Conservation (phyloP, 2,888 invertebrate genomes). For the Phyto melanocephala region DNA sequence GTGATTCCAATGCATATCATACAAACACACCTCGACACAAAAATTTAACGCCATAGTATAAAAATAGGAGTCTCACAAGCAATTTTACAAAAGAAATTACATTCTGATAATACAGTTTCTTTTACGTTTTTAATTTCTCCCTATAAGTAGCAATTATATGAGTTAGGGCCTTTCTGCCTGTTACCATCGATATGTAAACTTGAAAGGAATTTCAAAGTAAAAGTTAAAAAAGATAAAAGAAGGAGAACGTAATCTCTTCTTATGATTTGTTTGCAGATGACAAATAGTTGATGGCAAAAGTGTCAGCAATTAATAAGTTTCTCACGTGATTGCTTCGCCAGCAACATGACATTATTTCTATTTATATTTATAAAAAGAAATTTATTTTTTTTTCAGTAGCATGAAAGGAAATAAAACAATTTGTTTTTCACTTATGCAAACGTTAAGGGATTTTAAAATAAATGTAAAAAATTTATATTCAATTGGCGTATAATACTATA, state of each 20-base stretch:
- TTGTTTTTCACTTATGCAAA: not conserved
- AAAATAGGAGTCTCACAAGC: too few species aligned
- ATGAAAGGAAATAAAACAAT: conserved; percentile 13
- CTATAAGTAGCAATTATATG: too few species aligned
- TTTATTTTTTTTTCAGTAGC: not conserved
- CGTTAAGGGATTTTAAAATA: not conserved
- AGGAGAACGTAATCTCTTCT: not conserved
- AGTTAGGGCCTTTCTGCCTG: too few species aligned
- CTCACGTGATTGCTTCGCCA: conserved; percentile 49
- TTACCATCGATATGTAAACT: too few species aligned
- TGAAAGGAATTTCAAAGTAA: too few species aligned
- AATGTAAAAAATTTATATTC: conserved; percentile 25
- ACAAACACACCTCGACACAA: too few species aligned
- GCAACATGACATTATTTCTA: not conserved
- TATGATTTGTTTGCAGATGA: not conserved
- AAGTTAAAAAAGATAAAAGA: not conserved
- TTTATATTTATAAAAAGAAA: not conserved
- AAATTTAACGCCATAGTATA: too few species aligned
- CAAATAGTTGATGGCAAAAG: conserved; percentile 48
- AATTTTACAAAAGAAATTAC: too few species aligned
- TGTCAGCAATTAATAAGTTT: conserved; percentile 58
- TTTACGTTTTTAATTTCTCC: too few species aligned
- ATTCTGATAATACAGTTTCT: too few species aligned
- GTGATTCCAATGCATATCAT: too few species aligned
- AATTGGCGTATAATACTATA: conserved; percentile 3